A percentile compares a stretch with the other conserved stretches of the same genome.
Evolutionary conservation across 2,113 vertebrate species (phyloP).

Genomic region (Thunnus maccoyii): DNA sequence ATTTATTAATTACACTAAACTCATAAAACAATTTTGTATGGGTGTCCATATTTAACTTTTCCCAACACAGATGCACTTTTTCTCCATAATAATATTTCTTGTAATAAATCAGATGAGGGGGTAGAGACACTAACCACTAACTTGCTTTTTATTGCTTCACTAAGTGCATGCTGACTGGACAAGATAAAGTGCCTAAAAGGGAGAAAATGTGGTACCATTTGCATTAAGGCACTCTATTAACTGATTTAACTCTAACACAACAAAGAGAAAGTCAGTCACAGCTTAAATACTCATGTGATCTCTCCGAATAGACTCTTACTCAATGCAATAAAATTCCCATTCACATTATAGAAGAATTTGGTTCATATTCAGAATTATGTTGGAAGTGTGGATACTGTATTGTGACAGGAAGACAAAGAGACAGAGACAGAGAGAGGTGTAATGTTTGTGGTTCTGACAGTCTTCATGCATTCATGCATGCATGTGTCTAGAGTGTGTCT

Average conservation of each 20-base stretch:
- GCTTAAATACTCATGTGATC: constrained; percentile 13
- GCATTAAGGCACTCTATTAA: constrained; percentile 45
- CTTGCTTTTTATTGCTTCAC: constrained; percentile 51
- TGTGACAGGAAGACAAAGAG: not conserved
- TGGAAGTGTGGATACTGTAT: not conserved
- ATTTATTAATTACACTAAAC: not conserved
- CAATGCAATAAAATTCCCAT: not conserved
- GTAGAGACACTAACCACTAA: constrained; percentile 33
- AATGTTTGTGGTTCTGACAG: not conserved
- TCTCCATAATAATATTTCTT: constrained; percentile 22
- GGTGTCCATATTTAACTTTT: constrained; percentile 40
- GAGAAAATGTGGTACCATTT: constrained; percentile 25
- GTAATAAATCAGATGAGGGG: constrained; percentile 44
- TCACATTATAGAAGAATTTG: not conserved
- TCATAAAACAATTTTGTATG: not conserved
- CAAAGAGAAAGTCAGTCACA: constrained; percentile 12
- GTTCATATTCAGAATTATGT: constrained; percentile 9
- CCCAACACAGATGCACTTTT: constrained; percentile 28
- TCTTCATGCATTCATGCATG: constrained; percentile 43
- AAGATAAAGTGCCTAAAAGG: constrained; percentile 36
- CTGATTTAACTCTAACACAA: constrained; percentile 35
- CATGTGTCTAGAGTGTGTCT: not conserved
- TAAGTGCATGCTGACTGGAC: constrained; percentile 50
- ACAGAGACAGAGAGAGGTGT: not conserved
- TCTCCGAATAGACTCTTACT: constrained; percentile 5